A percentile compares a stretch with the other conserved stretches of the same genome.
phyloP scores from a whole-genome alignment of 2,888 invertebrate genomes.

The Kuschelorhynchus macadamiae region DNA sequence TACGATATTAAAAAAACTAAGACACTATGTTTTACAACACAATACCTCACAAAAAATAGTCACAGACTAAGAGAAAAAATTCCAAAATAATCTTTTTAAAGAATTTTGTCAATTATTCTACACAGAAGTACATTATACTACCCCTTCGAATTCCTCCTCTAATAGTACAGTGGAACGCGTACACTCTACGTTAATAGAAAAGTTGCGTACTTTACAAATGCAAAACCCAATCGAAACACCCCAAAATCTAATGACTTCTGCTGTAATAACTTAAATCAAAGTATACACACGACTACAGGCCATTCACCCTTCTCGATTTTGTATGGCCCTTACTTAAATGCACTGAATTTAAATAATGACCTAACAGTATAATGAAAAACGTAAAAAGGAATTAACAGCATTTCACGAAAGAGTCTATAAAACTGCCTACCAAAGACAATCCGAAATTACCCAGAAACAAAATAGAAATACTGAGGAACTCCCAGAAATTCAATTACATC shows the following conservation, averaged over 20 bases:
- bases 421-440: no score
- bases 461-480: no score
- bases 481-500: no score
- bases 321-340: conserved; percentile 26
- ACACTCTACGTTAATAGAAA: conserved; percentile 7
- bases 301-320: conserved; percentile 18
- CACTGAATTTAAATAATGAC: conserved; percentile 26
- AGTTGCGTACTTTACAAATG: background rate
- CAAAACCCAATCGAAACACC: no score
- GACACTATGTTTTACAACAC: conserved; percentile 3
- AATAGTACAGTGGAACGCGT: background rate
- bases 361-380: conserved; percentile 28
- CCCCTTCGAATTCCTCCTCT: background rate
- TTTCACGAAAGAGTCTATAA: background rate
- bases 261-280: conserved; percentile 24
- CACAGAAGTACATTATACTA: conserved; percentile 1
- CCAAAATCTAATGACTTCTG: conserved; percentile 2
- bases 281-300: conserved; percentile 31
- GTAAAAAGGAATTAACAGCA: conserved; percentile 10
- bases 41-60: conserved; percentile 1
- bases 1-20: background rate
- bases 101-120: conserved; percentile 3
- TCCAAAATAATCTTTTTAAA: conserved; percentile 2
- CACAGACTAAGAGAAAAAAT: background rate
- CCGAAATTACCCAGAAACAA: no score